These are phyloP conservation scores for Pitta sordida DNA, from an alignment of 2,113 vertebrate species.

Conservation along the genomic window DNA sequence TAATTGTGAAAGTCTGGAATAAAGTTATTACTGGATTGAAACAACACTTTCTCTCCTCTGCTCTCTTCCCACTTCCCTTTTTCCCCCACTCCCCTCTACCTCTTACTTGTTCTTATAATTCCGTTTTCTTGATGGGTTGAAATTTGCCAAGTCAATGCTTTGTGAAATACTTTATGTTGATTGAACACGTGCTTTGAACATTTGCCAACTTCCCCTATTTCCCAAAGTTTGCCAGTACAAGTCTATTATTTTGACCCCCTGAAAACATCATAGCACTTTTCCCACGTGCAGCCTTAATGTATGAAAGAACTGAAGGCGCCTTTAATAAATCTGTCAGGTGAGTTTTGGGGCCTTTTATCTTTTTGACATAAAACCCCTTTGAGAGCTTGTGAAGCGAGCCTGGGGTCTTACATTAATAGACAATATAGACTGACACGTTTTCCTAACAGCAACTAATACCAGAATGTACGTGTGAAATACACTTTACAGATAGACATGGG, in stretches of 20 bases:
- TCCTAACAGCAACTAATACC: not conserved
- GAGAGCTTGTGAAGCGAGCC: not conserved
- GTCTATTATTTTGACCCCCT: not conserved
- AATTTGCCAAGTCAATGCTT: not conserved
- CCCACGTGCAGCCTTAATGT: not conserved
- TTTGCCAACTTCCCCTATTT: not conserved
- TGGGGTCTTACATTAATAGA: not conserved
- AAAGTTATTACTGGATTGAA: not conserved
- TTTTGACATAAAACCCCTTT: not conserved
- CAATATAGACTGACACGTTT: not conserved
- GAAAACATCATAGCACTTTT: not conserved
- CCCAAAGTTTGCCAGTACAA: not conserved
- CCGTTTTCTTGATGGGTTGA: not conserved
- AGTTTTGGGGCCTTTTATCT: not conserved
- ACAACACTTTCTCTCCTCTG: not conserved
- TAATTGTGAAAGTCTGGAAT: not conserved
- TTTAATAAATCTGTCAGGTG: not conserved
- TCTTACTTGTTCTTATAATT: not conserved
- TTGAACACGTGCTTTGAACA: not conserved
- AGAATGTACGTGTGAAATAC: accelerated
- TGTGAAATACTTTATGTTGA: not conserved
- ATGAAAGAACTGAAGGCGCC: not conserved
- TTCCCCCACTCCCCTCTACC: not conserved
- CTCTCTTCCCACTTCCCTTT: not conserved
- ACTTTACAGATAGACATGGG: accelerated